Conservation (phyloP, 2,113 vertebrate species). For the Halcyon senegalensis region DNA sequence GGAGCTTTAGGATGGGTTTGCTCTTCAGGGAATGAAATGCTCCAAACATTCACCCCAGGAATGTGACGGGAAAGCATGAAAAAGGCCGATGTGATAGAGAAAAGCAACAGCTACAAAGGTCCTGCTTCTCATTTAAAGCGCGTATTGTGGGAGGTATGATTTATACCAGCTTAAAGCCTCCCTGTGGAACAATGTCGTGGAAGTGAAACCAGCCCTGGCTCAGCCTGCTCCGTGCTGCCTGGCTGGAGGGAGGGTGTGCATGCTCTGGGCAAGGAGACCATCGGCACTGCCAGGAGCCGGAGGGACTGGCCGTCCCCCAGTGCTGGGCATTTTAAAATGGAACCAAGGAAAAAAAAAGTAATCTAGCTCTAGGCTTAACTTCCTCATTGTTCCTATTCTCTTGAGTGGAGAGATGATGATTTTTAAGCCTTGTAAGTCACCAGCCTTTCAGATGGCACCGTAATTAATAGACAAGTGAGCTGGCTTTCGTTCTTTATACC, state of each 20-base stretch:
- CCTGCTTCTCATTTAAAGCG: not conserved
- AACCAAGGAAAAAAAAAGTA: not conserved
- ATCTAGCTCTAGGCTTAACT: not conserved
- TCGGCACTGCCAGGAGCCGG: not conserved
- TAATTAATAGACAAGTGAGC: not conserved
- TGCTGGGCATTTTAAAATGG: not conserved
- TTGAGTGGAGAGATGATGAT: not conserved
- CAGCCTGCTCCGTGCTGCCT: not conserved
- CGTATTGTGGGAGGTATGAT: not conserved
- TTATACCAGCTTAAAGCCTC: not conserved
- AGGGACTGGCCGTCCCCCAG: not conserved
- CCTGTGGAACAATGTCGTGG: not conserved
- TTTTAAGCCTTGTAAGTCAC: not conserved
- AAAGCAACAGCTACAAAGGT: not conserved
- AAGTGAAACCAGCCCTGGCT: not conserved
- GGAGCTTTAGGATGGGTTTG: not conserved
- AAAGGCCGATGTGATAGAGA: not conserved
- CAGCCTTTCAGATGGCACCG: not conserved
- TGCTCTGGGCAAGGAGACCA: not conserved
- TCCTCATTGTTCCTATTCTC: not conserved
- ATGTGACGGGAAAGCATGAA: not conserved
- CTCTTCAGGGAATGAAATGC: not conserved
- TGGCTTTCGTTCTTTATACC: fast-evolving
- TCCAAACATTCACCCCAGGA: not conserved
- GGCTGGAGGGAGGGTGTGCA: fast-evolving